Evolutionary conservation across 2,797 vertebrate genomes (phyloP).

Genomic region (Trachops cirrhosus): DNA sequence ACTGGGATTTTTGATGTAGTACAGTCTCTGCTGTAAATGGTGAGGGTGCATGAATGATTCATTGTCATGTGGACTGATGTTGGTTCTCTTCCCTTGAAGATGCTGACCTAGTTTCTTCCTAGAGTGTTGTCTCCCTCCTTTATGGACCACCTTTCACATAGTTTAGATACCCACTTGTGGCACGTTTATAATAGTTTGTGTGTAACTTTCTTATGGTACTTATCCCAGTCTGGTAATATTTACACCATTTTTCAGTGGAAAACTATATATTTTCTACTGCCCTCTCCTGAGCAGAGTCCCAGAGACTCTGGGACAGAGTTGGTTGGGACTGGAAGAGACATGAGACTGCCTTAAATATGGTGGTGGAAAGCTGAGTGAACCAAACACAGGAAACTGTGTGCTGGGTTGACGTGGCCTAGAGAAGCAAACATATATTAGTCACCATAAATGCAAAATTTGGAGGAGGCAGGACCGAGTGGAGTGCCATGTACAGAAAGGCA

Average conservation of each 20-base stretch:
- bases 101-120: not conserved
- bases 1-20: not conserved
- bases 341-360: not conserved
- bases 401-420: not conserved
- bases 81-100: not conserved
- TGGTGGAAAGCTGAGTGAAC: not conserved
- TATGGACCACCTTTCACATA: not conserved
- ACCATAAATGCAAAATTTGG: not conserved
- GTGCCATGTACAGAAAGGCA: not conserved
- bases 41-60: not conserved
- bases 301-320: not conserved
- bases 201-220: not conserved
- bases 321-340: not conserved
- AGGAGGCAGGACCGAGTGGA: not conserved
- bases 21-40: not conserved
- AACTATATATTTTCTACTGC: not conserved
- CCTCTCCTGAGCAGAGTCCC: not conserved
- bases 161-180: not conserved
- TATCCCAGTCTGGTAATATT: not conserved
- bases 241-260: not conserved
- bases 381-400: not conserved
- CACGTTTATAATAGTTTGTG: not conserved
- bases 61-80: not conserved
- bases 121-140: not conserved
- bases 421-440: not conserved